These are phyloP conservation scores for Synergus japonicus DNA, from an alignment of 2,888 invertebrate genomes.

Conservation along the genomic window DNA sequence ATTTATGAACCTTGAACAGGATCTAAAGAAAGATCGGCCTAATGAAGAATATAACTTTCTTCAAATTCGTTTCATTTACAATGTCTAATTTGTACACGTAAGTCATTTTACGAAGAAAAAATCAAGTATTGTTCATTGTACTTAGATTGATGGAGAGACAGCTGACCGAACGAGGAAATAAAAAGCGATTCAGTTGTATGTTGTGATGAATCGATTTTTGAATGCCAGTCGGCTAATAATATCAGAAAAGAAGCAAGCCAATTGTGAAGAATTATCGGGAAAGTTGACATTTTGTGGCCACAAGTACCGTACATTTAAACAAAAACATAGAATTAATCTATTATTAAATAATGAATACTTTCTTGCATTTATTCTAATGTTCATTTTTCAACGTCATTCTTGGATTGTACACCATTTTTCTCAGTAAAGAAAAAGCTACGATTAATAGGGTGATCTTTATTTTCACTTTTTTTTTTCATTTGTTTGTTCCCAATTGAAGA, in stretches of 20 bases:
- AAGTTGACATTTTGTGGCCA: not conserved
- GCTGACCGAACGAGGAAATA: not conserved
- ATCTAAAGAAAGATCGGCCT: not conserved
- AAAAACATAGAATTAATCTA: not conserved
- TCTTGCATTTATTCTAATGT: not conserved
- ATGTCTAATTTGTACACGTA: not conserved
- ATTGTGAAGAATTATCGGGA: not conserved
- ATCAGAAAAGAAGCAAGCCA: not conserved
- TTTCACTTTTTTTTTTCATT: too few species aligned
- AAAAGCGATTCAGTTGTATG: not conserved
- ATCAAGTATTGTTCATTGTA: not conserved
- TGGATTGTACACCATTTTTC: not conserved
- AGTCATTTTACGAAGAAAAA: not conserved
- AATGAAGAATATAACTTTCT: not conserved
- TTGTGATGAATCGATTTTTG: not conserved
- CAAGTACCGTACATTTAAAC: not conserved
- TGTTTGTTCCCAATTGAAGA: too few species aligned
- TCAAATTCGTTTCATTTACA: not conserved
- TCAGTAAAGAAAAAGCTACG: not conserved
- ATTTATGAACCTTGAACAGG: not conserved
- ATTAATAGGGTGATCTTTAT: too few species aligned
- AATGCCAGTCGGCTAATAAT: not conserved
- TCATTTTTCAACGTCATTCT: not conserved
- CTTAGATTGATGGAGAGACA: not conserved
- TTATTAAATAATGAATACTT: not conserved